These are phyloP conservation scores for Sphaeramia orbicularis DNA, from an alignment of 2,797 vertebrate genomes.

Conservation along the genomic window DNA sequence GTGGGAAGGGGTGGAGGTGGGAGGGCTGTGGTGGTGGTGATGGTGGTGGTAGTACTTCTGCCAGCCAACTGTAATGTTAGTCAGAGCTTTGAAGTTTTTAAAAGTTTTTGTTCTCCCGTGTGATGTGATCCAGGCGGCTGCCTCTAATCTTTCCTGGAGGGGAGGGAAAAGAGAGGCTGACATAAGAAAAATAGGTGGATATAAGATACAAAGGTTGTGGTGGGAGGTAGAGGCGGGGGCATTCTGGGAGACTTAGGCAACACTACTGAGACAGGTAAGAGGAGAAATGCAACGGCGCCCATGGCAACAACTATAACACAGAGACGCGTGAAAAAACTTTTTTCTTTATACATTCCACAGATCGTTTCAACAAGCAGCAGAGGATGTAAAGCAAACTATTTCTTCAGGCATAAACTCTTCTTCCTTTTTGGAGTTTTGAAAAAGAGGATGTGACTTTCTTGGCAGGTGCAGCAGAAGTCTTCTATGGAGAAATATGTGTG, in stretches of 20 bases:
- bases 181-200: constrained; percentile 19
- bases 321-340: constrained; percentile 39
- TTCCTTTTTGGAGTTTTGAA: constrained; percentile 13
- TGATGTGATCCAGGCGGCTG: constrained; percentile 58
- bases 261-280: constrained; percentile 42
- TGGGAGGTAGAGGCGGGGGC: too few relatives aligned
- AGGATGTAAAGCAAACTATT: neutral
- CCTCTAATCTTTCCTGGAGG: constrained; percentile 47
- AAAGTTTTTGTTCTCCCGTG: constrained; percentile 46
- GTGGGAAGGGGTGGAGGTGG: neutral
- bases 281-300: constrained; percentile 18
- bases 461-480: constrained; percentile 41
- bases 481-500: constrained; percentile 11
- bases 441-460: constrained; percentile 5
- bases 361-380: constrained; percentile 25
- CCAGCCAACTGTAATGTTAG: constrained; percentile 41
- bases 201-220: constrained; percentile 35
- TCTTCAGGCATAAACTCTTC: neutral
- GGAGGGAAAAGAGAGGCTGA: neutral
- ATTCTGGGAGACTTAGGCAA: too few relatives aligned
- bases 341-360: constrained; percentile 23
- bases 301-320: constrained; percentile 38
- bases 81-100: constrained; percentile 44
- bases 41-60: constrained; percentile 14
- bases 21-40: neutral